Evolutionary conservation across 2,113 vertebrate species (phyloP), one percentile per base, ranked within the genome.

Genomic region (Lonchura striata): DNA sequence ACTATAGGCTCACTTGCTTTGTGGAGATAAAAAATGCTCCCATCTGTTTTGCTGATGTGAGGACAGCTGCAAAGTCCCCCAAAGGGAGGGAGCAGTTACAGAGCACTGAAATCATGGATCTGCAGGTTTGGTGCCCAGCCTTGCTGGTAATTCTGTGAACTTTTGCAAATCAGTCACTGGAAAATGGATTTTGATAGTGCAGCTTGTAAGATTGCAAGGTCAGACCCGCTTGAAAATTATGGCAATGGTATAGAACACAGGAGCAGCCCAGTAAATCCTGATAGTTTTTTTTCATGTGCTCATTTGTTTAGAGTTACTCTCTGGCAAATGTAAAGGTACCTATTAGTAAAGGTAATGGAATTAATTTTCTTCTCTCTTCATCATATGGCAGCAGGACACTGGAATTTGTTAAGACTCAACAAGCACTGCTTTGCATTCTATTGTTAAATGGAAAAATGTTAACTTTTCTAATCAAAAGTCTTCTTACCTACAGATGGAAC

Each of bases 381-480:
- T 92, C 72, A 77, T 22, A n/a, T 72, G 68, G 16, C 74, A 91
- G 27, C 70, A 79, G 46, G 70, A 78, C 37, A 11, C 15, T 68
- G 64, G 63, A 28, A 46, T 76, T 90, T 82, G 59, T 63, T 77
- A 79, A 41, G n/a, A 6, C 33, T 81, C 75, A 33, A 77, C 63
- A 88, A 90, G 68, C 39, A 37, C 49, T 89, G 65, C 14, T 23
- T 83, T 17, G 37, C 24, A 20, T 71, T 94, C 70, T 74, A 9
- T 76, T 96, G 94, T 90, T 85, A 96, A 95, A 94, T 24, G 60
- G 89, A 95, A 77, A 52, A 39, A 74, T 47, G 13, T 49, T 84
- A 24, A 7, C 17, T 92, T 86, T 85, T 46, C n/a, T 63, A 15
- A 22, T 37, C 44, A 61, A 35, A 92, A 53, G 3, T 22, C 17